Evolutionary conservation across 2,113 vertebrate species (phyloP), one percentile per base, ranked within the genome.

Genomic region (Abramis brama): DNA sequence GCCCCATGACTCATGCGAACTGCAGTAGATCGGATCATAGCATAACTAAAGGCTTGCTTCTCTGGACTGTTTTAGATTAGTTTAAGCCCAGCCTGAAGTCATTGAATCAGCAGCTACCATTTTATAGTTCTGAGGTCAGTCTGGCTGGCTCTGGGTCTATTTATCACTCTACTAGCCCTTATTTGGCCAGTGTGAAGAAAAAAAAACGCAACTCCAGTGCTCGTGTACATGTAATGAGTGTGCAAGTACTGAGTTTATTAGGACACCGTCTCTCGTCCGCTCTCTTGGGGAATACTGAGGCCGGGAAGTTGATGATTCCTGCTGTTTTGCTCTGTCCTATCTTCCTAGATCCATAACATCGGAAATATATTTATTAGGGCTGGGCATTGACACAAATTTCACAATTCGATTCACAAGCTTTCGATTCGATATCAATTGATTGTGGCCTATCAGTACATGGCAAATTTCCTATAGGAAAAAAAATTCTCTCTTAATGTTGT

Each of bases 41-140:
- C 88, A 91, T 33, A 66, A 85, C 19, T 3, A 23, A 71, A 60
- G 17, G 62, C 21, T n/a, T 30, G 59, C 23, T 90, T 75, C 36
- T 60, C 36, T 85, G 79, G 30, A 88, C 87, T 89, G 92, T 90
- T 92, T 89, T 92, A 92, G 93, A 92, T 92, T 90, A 92, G 90
- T 93, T 93, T 91, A 93, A 88, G 79, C 86, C 81, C 75, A 90
- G 87, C 88, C 88, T 77, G 36, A 52, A 77, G 83, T 77, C 45
- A 77, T 84, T 30, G 43, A 43, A 85, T 45, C 73, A 47, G 62
- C 79, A 68, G 60, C 52, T 90, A 91, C 89, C 88, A 86, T 86
- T 89, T 93, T 91, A 89, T 91, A 91, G 87, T 89, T 91, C 90
- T 93, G 92, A 94, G 88, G 89, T 94, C 91, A 94, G 62, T 70